A percentile compares a stretch with the other conserved stretches of the same genome.
These are phyloP conservation scores for Cheilosia urbana DNA, from an alignment of 2,888 invertebrate species.

Conservation along the genomic window DNA sequence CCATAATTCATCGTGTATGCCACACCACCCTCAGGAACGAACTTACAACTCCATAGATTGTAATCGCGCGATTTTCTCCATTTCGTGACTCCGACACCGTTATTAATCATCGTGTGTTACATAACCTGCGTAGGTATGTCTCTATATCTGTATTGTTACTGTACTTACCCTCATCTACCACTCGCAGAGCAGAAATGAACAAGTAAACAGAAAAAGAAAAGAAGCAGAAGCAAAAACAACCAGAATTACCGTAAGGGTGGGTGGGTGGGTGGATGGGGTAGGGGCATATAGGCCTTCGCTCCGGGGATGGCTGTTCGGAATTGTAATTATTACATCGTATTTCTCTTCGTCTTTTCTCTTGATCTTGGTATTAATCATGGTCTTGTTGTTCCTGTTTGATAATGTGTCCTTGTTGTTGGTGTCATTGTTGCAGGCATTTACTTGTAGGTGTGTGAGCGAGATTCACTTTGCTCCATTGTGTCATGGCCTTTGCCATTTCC, in stretches of 20 bases:
- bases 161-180: slow-evolving; percentile 46
- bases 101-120: slow-evolving; percentile 74
- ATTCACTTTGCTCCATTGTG: slow-evolving; percentile 60
- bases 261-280: not conserved
- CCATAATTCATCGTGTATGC: slow-evolving; percentile 17
- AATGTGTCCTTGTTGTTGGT: slow-evolving; percentile 59
- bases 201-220: slow-evolving; percentile 13
- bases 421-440: slow-evolving; percentile 52
- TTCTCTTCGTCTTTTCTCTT: slow-evolving; percentile 73
- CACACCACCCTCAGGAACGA: slow-evolving; percentile 7
- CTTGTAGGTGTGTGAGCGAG: slow-evolving; percentile 6
- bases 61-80: slow-evolving; percentile 68
- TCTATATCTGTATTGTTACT: not conserved
- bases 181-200: slow-evolving; percentile 43
- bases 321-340: slow-evolving; percentile 76
- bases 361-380: slow-evolving; percentile 72
- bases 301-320: slow-evolving; percentile 64
- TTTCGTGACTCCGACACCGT: slow-evolving; percentile 72
- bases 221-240: slow-evolving; percentile 19
- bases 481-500: slow-evolving; percentile 66
- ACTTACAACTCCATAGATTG: slow-evolving; percentile 35
- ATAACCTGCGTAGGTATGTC: slow-evolving; percentile 66
- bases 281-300: no score
- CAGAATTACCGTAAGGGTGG: slow-evolving; percentile 57
- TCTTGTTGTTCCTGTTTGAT: slow-evolving; percentile 62